Base-by-base conservation (phyloP, 2,888 invertebrate genomes). In the Phalangium opilio region DNA sequence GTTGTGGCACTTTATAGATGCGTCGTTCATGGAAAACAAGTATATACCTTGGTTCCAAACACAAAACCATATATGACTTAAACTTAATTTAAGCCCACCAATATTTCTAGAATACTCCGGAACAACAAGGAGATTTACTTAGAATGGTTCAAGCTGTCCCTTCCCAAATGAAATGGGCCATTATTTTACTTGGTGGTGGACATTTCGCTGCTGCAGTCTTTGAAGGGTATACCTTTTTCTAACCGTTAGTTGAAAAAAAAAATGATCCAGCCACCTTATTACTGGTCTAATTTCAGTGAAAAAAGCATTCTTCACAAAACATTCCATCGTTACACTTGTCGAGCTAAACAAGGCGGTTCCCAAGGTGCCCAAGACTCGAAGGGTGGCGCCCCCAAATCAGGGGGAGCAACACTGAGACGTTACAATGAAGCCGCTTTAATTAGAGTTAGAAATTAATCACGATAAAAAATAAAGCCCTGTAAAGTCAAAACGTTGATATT, bases 161-260 rank as follows among this genome's bases (percentile, higher is more conserved):
- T 36, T 56, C 57, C 15, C 57, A 75, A 77, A 75, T 61, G 75
- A 75, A 57, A 64, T 77, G 15, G 82, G 77, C 79, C 0, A 70
- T 89, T 7, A 65, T 89, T 43, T 81, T 87, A 80, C 70, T 84
- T 33, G 83, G 83, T 0, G 86, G 86, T 3, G 87, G 89, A 1
- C 82, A 82, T 64, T 83, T 83, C 68, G 81, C 82, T 19, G 82
- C 76, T 2, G 81, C 77, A 14, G 67, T 83, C 35, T 82, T 80
- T 62, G 58, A 65, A 44, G 60, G 62, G 69, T 65, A 59, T 18
- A 17, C 17, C 18, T 38, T 17, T 17, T 38, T 38, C 38, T 17
- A 8, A n/a, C 14, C 12, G 8, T 3, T 38, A 10, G 14, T 38
- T n/a, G 14, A 38, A 38, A 18, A 38, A 34, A 17, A 63, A 72